Percentiles rank a stretch among this genome's conserved stretches.
Conservation (phyloP, 2,113 vertebrate genomes). For the Calonectris borealis region DNA sequence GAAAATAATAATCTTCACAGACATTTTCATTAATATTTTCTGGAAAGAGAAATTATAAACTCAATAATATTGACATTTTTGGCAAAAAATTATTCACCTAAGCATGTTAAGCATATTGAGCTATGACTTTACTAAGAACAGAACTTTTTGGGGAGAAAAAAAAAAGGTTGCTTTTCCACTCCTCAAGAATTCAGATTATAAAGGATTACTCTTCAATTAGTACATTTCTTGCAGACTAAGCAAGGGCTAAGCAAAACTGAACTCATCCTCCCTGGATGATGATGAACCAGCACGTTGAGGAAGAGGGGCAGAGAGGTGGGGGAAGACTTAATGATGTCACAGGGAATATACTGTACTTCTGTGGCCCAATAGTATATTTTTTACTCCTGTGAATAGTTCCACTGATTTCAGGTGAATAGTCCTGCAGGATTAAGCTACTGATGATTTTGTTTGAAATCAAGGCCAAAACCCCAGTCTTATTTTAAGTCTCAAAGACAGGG, state of each 20-base stretch:
- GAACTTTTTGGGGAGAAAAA: not conserved
- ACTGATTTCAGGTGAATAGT: not conserved
- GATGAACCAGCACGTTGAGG: not conserved
- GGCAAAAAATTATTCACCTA: not conserved
- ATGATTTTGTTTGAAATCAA: constrained; percentile 45
- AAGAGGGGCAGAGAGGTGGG: not conserved
- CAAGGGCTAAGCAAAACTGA: not conserved
- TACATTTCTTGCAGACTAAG: not conserved
- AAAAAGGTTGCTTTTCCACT: not conserved
- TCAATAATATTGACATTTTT: not conserved
- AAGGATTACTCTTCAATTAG: not conserved
- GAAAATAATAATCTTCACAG: not conserved
- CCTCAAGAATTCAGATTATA: not conserved
- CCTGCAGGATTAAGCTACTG: not conserved
- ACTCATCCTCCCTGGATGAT: not conserved
- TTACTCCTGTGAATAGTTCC: not conserved
- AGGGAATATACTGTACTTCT: not conserved
- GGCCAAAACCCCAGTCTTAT: not conserved
- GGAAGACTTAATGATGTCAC: not conserved
- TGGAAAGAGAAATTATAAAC: not conserved
- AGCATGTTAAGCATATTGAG: not conserved
- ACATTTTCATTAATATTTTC: not conserved
- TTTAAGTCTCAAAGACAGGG: constrained; percentile 33
- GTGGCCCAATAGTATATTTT: not conserved
- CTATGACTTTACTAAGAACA: not conserved